phyloP scores from a whole-genome alignment of 2,888 invertebrate species.

The Lasius fuliginosus region DNA sequence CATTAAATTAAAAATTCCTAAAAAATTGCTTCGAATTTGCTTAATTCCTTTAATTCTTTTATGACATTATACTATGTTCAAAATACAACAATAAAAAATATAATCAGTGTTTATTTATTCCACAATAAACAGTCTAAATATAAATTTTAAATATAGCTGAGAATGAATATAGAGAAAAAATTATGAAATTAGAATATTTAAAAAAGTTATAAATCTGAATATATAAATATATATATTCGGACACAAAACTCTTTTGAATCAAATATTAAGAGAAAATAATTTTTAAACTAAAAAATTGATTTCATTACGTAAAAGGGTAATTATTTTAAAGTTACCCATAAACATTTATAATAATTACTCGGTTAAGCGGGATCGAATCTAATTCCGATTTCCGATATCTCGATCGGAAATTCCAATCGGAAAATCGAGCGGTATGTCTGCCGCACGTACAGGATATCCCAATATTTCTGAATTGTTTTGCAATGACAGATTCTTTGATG shows the following conservation, averaged over 20 bases:
- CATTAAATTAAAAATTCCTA: background rate
- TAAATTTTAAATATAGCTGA: background rate
- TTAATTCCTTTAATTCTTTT: background rate
- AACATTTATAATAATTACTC: constrained; percentile 31
- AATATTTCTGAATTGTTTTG: constrained; percentile 34
- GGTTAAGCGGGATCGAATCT: background rate
- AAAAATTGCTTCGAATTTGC: background rate
- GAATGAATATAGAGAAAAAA: background rate
- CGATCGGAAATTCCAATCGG: constrained; percentile 41
- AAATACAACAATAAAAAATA: background rate
- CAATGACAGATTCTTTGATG: constrained; percentile 30
- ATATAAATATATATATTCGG: background rate
- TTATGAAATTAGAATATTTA: background rate
- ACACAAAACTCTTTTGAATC: background rate
- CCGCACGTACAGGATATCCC: constrained; percentile 9
- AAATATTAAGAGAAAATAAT: background rate
- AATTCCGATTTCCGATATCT: constrained; percentile 26
- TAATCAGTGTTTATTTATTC: background rate
- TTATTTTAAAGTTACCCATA: background rate
- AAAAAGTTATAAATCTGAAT: background rate
- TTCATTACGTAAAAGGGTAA: background rate
- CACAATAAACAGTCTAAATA: background rate
- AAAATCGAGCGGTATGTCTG: constrained; percentile 14
- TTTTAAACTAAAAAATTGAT: background rate
- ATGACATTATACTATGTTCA: background rate